Evolutionary conservation across 1,140 invertebrate species (phyloP).

Genomic region (Cydia pomonella): DNA sequence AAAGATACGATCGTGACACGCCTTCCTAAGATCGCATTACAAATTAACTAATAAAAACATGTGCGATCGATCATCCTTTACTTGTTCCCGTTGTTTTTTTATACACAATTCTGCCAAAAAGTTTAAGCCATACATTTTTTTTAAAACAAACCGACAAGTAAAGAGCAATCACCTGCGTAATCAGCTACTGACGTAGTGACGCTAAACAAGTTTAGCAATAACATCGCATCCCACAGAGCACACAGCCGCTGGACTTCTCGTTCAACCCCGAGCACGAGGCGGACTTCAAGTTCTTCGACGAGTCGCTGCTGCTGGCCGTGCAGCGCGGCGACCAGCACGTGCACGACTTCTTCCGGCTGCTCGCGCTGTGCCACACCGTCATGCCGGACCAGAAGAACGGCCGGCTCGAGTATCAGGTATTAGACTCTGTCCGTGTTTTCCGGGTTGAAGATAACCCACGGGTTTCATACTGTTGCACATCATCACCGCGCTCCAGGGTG

Average conservation of each 20-base stretch:
- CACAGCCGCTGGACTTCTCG: constrained; percentile 94
- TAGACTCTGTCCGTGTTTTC: not conserved
- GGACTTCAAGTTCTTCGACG: constrained; percentile 97
- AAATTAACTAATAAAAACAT: not conserved
- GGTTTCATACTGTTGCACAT: too few relatives aligned
- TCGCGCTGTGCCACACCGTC: constrained; percentile 98
- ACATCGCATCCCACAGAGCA: constrained; percentile 79
- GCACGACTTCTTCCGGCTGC: constrained; percentile 92
- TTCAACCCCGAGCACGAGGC: constrained; percentile 95
- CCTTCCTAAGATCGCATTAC: not conserved
- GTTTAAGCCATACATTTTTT: too few relatives aligned
- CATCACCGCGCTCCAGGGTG: too few relatives aligned
- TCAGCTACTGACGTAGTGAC: not conserved
- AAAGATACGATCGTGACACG: not conserved
- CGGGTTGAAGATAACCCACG: too few relatives aligned
- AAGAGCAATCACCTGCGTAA: not conserved
- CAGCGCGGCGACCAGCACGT: constrained; percentile 86
- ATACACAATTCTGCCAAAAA: too few relatives aligned
- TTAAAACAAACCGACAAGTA: too few relatives aligned
- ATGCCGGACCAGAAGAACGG: constrained; percentile 96
- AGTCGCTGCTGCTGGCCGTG: constrained; percentile 91
- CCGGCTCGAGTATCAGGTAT: constrained; percentile 84
- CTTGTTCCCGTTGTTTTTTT: too few relatives aligned
- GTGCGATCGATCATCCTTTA: not conserved
- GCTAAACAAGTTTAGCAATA: not conserved